Conservation (phyloP, 2,797 vertebrate species). For the Arrhamphus sclerolepis region DNA sequence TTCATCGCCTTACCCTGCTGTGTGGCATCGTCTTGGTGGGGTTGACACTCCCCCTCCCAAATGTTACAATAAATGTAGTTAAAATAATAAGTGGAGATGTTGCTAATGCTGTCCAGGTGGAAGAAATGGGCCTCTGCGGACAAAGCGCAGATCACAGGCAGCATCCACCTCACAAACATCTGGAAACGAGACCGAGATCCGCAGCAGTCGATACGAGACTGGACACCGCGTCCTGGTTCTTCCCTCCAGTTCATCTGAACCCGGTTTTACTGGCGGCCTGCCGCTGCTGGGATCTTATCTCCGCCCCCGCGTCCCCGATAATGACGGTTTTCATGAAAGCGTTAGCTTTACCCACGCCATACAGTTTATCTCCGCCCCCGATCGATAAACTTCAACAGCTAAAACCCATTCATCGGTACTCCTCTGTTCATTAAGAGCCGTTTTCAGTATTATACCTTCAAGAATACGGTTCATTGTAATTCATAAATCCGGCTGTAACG, state of each 20-base stretch:
- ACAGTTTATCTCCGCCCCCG: neutral
- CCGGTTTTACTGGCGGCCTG: neutral
- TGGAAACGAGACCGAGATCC: constrained; percentile 15
- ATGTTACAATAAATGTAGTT: constrained; percentile 86
- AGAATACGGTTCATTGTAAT: no score
- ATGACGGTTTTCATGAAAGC: neutral
- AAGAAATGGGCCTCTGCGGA: constrained; percentile 77
- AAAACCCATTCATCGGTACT: no score
- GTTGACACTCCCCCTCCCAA: constrained; percentile 85
- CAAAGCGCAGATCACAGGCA: constrained; percentile 66
- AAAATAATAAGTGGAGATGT: constrained; percentile 83
- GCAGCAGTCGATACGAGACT: neutral
- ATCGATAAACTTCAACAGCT: no score
- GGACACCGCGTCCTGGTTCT: neutral
- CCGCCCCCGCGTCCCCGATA: neutral
- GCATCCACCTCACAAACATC: constrained; percentile 67
- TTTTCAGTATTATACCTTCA: no score
- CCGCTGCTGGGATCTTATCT: neutral
- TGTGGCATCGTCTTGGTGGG: constrained; percentile 82
- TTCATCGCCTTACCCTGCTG: constrained; percentile 77
- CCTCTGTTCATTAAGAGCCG: no score
- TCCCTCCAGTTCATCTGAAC: constrained; percentile 36
- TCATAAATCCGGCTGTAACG: no score
- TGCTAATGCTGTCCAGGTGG: constrained; percentile 81
- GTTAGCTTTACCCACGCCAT: no score